These are phyloP conservation scores for Polypedilum vanderplanki DNA, from an alignment of 1,140 invertebrate species.

Conservation along the genomic window DNA sequence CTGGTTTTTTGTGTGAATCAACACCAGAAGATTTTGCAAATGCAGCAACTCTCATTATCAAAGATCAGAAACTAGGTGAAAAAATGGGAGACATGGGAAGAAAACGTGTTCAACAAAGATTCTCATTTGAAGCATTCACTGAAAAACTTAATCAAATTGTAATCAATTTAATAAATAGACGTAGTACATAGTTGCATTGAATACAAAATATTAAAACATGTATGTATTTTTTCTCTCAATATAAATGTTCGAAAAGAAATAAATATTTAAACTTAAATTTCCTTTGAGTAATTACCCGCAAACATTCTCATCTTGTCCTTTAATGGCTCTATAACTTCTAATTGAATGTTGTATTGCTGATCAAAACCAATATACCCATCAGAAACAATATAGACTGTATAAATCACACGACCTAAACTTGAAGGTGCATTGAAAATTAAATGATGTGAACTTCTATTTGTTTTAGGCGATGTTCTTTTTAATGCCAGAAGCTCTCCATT, in stretches of 20 bases:
- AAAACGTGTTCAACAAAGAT: conserved; percentile 63
- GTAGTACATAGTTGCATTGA: conserved; percentile 33
- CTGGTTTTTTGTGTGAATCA: conserved; percentile 79
- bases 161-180: conserved; percentile 37
- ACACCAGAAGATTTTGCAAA: conserved; percentile 63
- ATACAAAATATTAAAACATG: background rate
- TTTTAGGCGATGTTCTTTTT: conserved; percentile 59
- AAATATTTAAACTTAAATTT: background rate
- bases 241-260: background rate
- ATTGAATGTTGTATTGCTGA: conserved; percentile 76
- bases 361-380: conserved; percentile 93
- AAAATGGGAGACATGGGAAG: conserved; percentile 64
- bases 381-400: conserved; percentile 83
- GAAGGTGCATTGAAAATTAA: conserved; percentile 42
- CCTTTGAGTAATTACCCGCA: background rate
- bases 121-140: conserved; percentile 73
- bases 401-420: conserved; percentile 60
- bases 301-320: conserved; percentile 30
- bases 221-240: background rate
- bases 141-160: conserved; percentile 58
- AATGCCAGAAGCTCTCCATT: conserved; percentile 75
- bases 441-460: conserved; percentile 43
- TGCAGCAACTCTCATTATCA: conserved; percentile 55
- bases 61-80: conserved; percentile 49
- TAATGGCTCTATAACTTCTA: conserved; percentile 54